A percentile compares a stretch with the other conserved stretches of the same genome.
These are phyloP conservation scores for Nerophis ophidion DNA, from an alignment of 2,113 vertebrate species.

Conservation along the genomic window DNA sequence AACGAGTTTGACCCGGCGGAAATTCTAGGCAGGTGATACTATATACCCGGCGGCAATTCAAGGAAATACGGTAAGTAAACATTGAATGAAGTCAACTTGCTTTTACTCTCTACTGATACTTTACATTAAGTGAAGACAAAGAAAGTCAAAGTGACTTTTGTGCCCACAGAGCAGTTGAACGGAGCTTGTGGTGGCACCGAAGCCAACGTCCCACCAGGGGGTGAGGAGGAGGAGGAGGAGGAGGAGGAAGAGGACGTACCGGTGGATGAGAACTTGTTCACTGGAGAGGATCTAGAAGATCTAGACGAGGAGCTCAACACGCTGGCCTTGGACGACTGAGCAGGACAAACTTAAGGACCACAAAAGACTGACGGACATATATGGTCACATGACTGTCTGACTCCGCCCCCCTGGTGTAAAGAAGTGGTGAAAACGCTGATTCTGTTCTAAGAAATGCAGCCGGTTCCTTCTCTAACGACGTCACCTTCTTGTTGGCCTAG, in stretches of 20 bases:
- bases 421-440: conserved; percentile 16
- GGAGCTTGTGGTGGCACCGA: conserved; percentile 86
- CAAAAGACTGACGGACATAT: conserved; percentile 38
- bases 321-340: conserved; percentile 89
- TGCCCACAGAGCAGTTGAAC: conserved; percentile 74
- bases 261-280: conserved; percentile 98
- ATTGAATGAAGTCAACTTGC: no score
- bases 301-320: conserved; percentile 95
- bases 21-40: no score
- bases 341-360: background rate
- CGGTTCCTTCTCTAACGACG: conserved; percentile 29
- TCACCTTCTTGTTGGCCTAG: background rate
- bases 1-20: no score
- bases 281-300: conserved; percentile 95
- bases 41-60: no score
- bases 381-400: conserved; percentile 47
- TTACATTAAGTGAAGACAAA: no score
- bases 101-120: no score
- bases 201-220: conserved; percentile 69
- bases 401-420: conserved; percentile 20
- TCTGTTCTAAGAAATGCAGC: conserved; percentile 37
- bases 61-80: no score
- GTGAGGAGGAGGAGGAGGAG: conserved; percentile 63
- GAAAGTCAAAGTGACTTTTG: no score
- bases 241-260: conserved; percentile 78